Evolutionary conservation across 2,797 vertebrate genomes (phyloP), one percentile per base, ranked within the genome.

Genomic region (Lagocephalus sceleratus): DNA sequence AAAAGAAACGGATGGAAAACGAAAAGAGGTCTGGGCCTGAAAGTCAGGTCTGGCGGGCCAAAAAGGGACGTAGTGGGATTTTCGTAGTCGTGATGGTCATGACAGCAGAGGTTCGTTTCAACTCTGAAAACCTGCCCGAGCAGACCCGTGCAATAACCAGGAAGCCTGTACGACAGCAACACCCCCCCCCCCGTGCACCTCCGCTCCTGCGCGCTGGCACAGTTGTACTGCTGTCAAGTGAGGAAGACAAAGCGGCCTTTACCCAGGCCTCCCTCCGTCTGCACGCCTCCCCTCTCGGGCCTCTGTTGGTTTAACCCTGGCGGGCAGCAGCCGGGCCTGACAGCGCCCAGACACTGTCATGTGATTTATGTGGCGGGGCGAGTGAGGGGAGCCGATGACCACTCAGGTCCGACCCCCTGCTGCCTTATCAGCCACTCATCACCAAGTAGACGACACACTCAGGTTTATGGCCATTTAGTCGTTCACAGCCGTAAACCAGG

Each of bases 291-390:
- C 77, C 67, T 79, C 80, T 75, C 57, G 60, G 78, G 63, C 62
- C 80, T 71, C 68, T 90, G 88, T 90, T 91, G 85, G 86, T 90
- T 91, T 91, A 91, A 90, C 89, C 90, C 82, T 59, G 57, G 82
- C 75, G 85, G 87, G 85, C 86, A 88, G 83, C 75, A 84, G 75
- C 81, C 82, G 57, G 73, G 44, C 56, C 75, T 77, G 80, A 84
- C 82, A 82, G 82, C 81, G 72, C 79, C 81, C 79, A 85, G 78
- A 84, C 83, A 78, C 81, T 68, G 74, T 72, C 79, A 63, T 60
- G 79, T 89, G 88, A 90, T 90, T 88, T 87, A 90, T 87, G 60
- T 60, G 11, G 25, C 11, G 47, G 64, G 63, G 60, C 70, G 70
- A 78, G 79, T 79, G 75, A 16, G 56, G 54, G 73, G 79, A 79